Percentiles rank a stretch among this genome's conserved stretches.
These are phyloP conservation scores for Picathartes gymnocephalus DNA, from an alignment of 2,113 vertebrate genomes.

Conservation along the genomic window DNA sequence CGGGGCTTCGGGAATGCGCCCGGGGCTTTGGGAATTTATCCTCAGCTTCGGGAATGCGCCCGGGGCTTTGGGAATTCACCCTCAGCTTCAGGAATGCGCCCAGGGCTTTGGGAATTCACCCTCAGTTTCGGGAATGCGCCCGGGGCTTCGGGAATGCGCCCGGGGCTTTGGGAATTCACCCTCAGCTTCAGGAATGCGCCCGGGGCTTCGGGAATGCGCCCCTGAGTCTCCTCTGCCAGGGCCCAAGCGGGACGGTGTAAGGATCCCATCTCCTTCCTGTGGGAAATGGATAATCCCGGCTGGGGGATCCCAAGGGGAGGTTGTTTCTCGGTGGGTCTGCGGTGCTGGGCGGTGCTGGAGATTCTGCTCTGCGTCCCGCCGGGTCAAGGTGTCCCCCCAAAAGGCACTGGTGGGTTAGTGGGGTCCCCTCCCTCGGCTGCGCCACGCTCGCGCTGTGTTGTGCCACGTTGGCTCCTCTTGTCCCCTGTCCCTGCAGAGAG, in stretches of 20 bases:
- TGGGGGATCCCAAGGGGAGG: too few species aligned
- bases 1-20: accelerated
- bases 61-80: too few species aligned
- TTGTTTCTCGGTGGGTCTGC: accelerated
- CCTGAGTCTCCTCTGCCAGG: not conserved
- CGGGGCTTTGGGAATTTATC: accelerated
- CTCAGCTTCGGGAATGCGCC: accelerated
- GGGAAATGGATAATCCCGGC: accelerated
- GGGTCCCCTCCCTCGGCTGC: accelerated
- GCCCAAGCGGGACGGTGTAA: not conserved
- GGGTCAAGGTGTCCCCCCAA: not conserved
- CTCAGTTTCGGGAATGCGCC: accelerated
- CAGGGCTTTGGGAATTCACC: too few species aligned
- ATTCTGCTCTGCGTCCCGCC: not conserved
- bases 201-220: too few species aligned
- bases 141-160: accelerated
- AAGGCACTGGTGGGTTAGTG: accelerated
- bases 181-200: accelerated
- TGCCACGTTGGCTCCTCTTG: not conserved
- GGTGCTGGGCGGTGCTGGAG: not conserved
- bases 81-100: too few species aligned
- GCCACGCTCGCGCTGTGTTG: accelerated
- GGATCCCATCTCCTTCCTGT: accelerated
- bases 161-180: accelerated
- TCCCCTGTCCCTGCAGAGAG: slow-evolving; percentile 64